Conservation (phyloP, 1,140 invertebrate genomes). For the Drosophila obscura region DNA sequence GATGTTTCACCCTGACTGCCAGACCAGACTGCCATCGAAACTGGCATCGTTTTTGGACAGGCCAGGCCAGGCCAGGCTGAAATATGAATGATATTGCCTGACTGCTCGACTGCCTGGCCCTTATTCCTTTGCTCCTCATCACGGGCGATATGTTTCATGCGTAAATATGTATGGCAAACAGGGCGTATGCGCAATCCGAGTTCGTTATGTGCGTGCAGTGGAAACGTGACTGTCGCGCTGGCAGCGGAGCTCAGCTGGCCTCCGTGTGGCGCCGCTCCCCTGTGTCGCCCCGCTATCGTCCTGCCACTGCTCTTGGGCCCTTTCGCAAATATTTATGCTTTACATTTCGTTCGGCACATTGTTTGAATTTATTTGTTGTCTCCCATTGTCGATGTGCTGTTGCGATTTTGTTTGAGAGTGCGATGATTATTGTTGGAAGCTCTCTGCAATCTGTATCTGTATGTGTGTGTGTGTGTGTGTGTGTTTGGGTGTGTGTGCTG, state of each 20-base stretch:
- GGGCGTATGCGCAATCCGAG: conserved; percentile 76
- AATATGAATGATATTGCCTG: conserved; percentile 45
- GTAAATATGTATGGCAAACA: conserved; percentile 73
- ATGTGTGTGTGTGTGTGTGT: conserved; percentile 14
- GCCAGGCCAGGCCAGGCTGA: conserved; percentile 23
- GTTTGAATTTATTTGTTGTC: conserved; percentile 80
- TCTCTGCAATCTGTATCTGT: conserved; percentile 13
- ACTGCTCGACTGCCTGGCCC: neutral
- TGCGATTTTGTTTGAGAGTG: conserved; percentile 68
- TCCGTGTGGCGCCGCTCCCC: conserved; percentile 1
- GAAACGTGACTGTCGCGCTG: conserved; percentile 68
- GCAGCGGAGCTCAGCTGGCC: conserved; percentile 62
- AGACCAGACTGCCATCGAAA: conserved; percentile 52
- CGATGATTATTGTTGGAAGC: conserved; percentile 66
- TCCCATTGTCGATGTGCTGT: conserved; percentile 67
- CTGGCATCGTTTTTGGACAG: conserved; percentile 30
- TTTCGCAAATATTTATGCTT: conserved; percentile 82
- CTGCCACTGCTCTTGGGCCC: conserved; percentile 43
- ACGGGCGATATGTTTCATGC: conserved; percentile 58
- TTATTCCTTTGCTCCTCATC: neutral
- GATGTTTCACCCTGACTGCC: conserved; percentile 46
- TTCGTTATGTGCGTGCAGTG: conserved; percentile 48
- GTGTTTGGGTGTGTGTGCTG: conserved; percentile 8
- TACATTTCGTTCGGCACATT: conserved; percentile 80
- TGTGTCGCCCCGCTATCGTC: neutral